Evolutionary conservation across 2,888 invertebrate genomes (phyloP).

Genomic region (Arrhopalites spinosus): DNA sequence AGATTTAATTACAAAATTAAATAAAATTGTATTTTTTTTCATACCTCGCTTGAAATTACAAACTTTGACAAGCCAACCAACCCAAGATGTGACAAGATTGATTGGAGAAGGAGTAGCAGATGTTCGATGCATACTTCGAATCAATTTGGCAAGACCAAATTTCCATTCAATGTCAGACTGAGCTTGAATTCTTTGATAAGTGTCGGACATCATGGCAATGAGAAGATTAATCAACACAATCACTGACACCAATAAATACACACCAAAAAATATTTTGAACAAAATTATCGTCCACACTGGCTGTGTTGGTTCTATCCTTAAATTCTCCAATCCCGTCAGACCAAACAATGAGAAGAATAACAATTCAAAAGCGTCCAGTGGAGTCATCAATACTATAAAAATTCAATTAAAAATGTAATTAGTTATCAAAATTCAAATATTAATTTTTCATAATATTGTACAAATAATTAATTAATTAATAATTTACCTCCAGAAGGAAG

Average conservation of each 20-base stretch:
- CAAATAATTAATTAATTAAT: not conserved
- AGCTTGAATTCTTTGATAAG: conserved; percentile 97
- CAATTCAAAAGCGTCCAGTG: conserved; percentile 92
- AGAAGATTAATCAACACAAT: conserved; percentile 98
- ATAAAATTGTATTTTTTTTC: not conserved
- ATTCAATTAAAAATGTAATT: not conserved
- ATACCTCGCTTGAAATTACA: conserved; percentile 66
- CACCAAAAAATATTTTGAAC: conserved; percentile 91
- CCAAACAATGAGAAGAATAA: conserved; percentile 98
- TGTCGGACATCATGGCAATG: conserved; percentile 99
- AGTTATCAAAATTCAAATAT: not conserved
- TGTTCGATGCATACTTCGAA: conserved; percentile 96
- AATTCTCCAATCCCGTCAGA: conserved; percentile 83
- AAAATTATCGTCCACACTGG: conserved; percentile 83
- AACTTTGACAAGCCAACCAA: conserved; percentile 79
- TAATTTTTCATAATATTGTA: not conserved
- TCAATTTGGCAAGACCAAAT: conserved; percentile 96
- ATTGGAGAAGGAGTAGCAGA: conserved; percentile 97
- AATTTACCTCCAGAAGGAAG: conserved; percentile 56
- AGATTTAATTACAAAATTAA: not conserved
- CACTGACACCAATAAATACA: conserved; percentile 97
- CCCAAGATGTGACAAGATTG: conserved; percentile 93
- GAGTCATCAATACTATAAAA: conserved; percentile 84
- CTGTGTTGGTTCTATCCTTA: conserved; percentile 64
- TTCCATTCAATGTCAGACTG: conserved; percentile 99